Base-by-base conservation (phyloP, 2,888 invertebrate genomes). In the Drosophila affinis region DNA sequence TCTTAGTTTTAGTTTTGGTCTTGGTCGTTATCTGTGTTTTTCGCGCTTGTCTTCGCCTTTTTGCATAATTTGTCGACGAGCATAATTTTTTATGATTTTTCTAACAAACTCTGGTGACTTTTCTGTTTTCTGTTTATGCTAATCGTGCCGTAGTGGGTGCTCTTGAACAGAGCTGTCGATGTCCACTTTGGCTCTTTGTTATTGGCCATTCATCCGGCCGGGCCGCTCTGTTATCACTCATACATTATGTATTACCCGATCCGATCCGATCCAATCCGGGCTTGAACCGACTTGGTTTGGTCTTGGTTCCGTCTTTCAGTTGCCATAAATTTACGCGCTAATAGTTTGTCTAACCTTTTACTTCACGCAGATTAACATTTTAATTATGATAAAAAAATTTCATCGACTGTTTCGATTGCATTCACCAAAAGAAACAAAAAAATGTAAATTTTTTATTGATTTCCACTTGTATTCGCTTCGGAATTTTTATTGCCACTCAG, bases 311-410 rank as follows among this genome's bases (percentile, higher is more conserved):
- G 87, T 88, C 87, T 88, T 87, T 82, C 62, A 76, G 82, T 77
- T 75, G 83, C 81, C 83, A 82, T 89, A 89, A 86, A 89, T 88
- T 86, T 75, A 46, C 61, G 55, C 80, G 77, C 78, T 88, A 86
- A 89, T 85, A 89, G 87, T 86, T 89, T 89, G 89, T 89, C 89
- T 82, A 86, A 88, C 88, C 89, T 89, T 89, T 86, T 88, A 83
- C 80, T 86, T 88, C 83, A 85, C 79, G 76, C 77, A 80, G 75
- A 86, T 86, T 86, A 86, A 86, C 86, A 86, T 89, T 86, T 86
- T 89, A 86, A 89, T 86, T 88, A 89, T 82, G 75, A 82, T 79
- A 69, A 87, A 81, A 79, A 79, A 81, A 70, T 46, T 72, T 82
- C 70, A 69, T 72, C 71, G 80, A 79, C 79, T 79, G 72, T 79